These are phyloP conservation scores for Uloborus diversus DNA, from an alignment of 1,140 invertebrate genomes.

Conservation along the genomic window DNA sequence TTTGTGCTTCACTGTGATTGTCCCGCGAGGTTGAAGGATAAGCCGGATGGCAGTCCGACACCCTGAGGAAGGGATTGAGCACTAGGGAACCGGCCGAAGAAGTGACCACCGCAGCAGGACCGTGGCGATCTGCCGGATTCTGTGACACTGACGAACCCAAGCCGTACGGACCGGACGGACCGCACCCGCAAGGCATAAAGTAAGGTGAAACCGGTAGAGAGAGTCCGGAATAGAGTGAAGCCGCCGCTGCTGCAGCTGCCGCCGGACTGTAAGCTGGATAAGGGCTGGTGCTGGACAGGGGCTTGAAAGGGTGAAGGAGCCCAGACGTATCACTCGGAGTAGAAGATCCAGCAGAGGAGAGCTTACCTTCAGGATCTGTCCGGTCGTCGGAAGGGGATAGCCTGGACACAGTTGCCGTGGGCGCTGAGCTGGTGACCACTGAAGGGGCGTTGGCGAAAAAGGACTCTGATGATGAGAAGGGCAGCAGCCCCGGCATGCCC, in stretches of 20 bases:
- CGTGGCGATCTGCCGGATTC: constrained; percentile 15
- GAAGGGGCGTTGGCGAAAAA: constrained; percentile 10
- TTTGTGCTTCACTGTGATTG: constrained; percentile 15
- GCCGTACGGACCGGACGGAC: constrained; percentile 47
- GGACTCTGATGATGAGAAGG: constrained; percentile 28
- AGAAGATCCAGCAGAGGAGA: constrained; percentile 22
- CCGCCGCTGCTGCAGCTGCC: constrained; percentile 34
- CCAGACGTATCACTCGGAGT: constrained; percentile 5
- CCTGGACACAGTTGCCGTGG: constrained; percentile 28
- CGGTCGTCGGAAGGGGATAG: constrained; percentile 30
- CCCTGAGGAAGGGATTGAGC: constrained; percentile 54
- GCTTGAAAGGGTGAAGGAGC: constrained; percentile 29
- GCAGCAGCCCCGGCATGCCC: constrained; percentile 37
- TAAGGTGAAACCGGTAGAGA: constrained; percentile 41
- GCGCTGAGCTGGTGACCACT: constrained; percentile 2
- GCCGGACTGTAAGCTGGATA: constrained; percentile 37
- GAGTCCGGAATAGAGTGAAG: constrained; percentile 40
- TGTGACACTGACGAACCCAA: constrained; percentile 11
- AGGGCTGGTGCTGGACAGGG: constrained; percentile 2
- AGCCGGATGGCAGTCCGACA: constrained; percentile 38
- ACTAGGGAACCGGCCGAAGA: constrained; percentile 37
- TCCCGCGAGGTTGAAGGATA: constrained; percentile 29
- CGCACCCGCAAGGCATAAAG: constrained; percentile 57
- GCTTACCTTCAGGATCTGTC: constrained; percentile 10
- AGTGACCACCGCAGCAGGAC: constrained; percentile 23